phyloP scores from a whole-genome alignment of 1,140 invertebrate species.

The Stegodyphus dumicola region DNA sequence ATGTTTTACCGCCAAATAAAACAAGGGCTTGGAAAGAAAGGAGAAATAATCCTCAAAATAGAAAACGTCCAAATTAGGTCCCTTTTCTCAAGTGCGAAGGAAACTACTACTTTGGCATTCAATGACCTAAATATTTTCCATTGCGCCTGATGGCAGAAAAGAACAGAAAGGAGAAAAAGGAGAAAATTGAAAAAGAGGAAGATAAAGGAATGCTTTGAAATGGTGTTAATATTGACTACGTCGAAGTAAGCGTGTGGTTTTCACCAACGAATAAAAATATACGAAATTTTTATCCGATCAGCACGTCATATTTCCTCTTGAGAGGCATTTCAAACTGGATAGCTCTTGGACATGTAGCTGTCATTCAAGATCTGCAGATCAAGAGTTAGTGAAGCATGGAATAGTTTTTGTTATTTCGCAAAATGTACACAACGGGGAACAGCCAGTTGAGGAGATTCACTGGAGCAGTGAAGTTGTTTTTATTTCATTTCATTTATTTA shows the following conservation, averaged over 20 bases:
- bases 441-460: too few species aligned
- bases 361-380: background rate
- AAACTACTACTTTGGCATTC: conserved; percentile 15
- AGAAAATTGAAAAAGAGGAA: background rate
- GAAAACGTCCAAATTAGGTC: conserved; percentile 12
- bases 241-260: background rate
- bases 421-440: too few species aligned
- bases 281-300: background rate
- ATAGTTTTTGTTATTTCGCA: too few species aligned
- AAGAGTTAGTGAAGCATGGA: background rate
- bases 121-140: conserved; percentile 42
- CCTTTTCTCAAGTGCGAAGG: background rate
- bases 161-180: background rate
- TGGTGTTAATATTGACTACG: background rate
- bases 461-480: too few species aligned
- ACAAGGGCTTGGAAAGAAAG: too few species aligned
- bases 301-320: conserved; percentile 8
- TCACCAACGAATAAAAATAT: background rate
- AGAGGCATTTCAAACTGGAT: background rate
- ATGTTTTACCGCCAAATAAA: too few species aligned
- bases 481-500: too few species aligned
- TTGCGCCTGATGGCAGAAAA: background rate
- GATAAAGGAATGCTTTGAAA: background rate
- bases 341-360: background rate
- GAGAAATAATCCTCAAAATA: conserved; percentile 12